phyloP scores from a whole-genome alignment of 2,888 invertebrate genomes.

The Encarsia formosa region DNA sequence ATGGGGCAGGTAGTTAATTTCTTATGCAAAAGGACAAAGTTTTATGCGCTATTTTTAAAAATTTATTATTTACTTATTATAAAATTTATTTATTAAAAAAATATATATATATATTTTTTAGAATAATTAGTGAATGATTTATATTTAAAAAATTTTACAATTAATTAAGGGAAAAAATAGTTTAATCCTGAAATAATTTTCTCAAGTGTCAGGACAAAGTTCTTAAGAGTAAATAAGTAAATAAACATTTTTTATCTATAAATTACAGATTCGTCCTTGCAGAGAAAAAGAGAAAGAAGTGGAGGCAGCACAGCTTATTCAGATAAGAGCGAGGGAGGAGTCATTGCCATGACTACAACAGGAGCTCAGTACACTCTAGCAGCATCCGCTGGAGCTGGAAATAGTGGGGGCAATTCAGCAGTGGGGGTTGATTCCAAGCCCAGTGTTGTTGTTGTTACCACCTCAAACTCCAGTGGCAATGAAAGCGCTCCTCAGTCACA shows the following conservation, averaged over 20 bases:
- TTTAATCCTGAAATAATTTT: too few relatives aligned
- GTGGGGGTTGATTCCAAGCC: slow-evolving; percentile 48
- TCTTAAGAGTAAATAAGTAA: too few relatives aligned
- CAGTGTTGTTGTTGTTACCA: slow-evolving; percentile 47
- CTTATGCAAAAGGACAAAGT: too few relatives aligned
- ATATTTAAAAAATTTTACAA: too few relatives aligned
- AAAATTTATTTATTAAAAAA: too few relatives aligned
- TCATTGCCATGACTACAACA: slow-evolving; percentile 51
- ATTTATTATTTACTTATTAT: too few relatives aligned
- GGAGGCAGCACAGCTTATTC: slow-evolving; percentile 40
- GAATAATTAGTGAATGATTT: too few relatives aligned
- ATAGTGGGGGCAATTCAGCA: slow-evolving; percentile 43
- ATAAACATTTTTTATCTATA: slow-evolving; percentile 34
- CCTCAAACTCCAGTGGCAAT: slow-evolving; percentile 47
- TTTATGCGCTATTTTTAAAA: too few relatives aligned
- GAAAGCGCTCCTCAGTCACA: slow-evolving; percentile 44
- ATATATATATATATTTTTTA: too few relatives aligned
- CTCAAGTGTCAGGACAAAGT: too few relatives aligned
- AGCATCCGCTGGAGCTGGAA: slow-evolving; percentile 47
- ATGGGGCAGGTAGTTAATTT: too few relatives aligned
- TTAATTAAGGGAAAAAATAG: too few relatives aligned
- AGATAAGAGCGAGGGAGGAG: slow-evolving; percentile 46
- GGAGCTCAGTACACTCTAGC: slow-evolving; percentile 50
- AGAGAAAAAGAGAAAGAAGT: slow-evolving; percentile 39
- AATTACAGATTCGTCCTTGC: slow-evolving; percentile 42